A percentile compares a stretch with the other conserved stretches of the same genome.
phyloP scores from a whole-genome alignment of 2,888 invertebrate genomes.

The Erynnis tages region DNA sequence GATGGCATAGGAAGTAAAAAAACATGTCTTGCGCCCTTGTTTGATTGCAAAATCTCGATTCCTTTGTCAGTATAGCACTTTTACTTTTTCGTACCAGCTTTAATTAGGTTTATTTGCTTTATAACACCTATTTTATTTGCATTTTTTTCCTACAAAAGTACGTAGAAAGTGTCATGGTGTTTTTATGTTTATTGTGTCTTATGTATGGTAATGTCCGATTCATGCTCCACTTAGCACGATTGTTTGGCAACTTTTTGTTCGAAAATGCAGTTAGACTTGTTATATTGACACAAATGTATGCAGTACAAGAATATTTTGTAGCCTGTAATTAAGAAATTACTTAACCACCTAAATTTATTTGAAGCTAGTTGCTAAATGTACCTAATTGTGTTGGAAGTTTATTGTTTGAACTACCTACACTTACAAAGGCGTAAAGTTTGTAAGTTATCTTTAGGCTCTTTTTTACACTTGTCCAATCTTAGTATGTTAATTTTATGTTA shows the following conservation, averaged over 20 bases:
- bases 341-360: too few species aligned
- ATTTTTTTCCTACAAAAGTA: too few species aligned
- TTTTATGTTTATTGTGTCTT: conserved; percentile 19
- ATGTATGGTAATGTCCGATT: conserved; percentile 54
- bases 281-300: conserved; percentile 36
- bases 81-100: conserved; percentile 63
- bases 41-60: conserved; percentile 71
- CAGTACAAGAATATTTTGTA: neutral
- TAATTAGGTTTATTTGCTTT: conserved; percentile 38
- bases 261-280: conserved; percentile 47
- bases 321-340: too few species aligned
- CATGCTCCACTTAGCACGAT: conserved; percentile 52
- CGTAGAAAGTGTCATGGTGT: neutral
- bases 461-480: too few species aligned
- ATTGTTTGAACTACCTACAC: too few species aligned
- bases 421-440: too few species aligned
- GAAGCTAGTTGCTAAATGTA: too few species aligned
- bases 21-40: conserved; percentile 73
- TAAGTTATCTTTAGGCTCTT: too few species aligned
- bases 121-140: conserved; percentile 13
- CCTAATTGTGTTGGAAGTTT: too few species aligned
- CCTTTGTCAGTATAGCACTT: conserved; percentile 72
- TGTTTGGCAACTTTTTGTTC: conserved; percentile 44
- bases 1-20: conserved; percentile 46
- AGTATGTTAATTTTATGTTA: too few species aligned